Percentiles rank a stretch among this genome's conserved stretches.
Evolutionary conservation across 2,113 vertebrate genomes (phyloP).

Genomic region (Athene cunicularia): DNA sequence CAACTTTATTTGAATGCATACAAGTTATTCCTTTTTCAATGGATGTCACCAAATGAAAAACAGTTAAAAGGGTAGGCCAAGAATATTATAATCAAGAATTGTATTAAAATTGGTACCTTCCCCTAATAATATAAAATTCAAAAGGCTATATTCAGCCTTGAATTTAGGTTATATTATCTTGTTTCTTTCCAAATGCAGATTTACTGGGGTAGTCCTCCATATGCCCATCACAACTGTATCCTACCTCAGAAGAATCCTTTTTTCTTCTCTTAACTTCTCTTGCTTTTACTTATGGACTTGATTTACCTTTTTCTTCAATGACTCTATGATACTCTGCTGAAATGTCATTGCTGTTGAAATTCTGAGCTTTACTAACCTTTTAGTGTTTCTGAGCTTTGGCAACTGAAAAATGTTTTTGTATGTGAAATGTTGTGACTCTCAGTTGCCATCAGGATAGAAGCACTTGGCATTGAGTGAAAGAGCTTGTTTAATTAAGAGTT

Average conservation of each 20-base stretch:
- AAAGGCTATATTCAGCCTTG: not conserved
- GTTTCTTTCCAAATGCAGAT: not conserved
- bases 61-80: not conserved
- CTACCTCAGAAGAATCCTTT: not conserved
- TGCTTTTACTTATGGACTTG: not conserved
- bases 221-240: not conserved
- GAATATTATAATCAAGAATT: not conserved
- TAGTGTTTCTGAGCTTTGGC: not conserved
- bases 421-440: not conserved
- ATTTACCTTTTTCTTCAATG: not conserved
- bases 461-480: not conserved
- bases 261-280: not conserved
- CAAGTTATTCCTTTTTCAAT: not conserved
- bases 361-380: not conserved
- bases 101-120: not conserved
- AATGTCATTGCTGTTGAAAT: not conserved
- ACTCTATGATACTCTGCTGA: not conserved
- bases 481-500: not conserved
- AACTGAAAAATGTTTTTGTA: not conserved
- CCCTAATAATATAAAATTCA: not conserved
- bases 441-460: not conserved
- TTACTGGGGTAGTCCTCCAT: not conserved
- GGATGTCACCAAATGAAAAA: not conserved
- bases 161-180: not conserved
- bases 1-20: not conserved